phyloP scores from a whole-genome alignment of 2,888 invertebrate genomes.

The Griposia aprilina region DNA sequence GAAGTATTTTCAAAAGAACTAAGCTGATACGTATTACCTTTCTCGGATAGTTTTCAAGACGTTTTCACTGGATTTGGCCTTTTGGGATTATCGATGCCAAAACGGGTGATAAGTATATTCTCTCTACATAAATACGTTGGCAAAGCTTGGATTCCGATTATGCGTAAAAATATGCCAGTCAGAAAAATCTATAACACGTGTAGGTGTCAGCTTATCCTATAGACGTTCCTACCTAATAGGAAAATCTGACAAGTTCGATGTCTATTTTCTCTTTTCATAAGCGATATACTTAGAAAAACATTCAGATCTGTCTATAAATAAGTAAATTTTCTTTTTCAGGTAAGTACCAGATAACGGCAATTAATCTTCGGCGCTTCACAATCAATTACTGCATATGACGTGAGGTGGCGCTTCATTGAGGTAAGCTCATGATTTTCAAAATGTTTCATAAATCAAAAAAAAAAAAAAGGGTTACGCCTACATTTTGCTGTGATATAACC shows the following conservation, averaged over 20 bases:
- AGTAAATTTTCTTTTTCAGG: conserved; percentile 68
- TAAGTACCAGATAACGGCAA: conserved; percentile 65
- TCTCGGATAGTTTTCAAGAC: background rate
- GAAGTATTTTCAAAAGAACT: conserved; percentile 4
- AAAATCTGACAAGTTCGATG: conserved; percentile 8
- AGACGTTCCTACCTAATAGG: conserved; percentile 4
- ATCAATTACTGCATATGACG: conserved; percentile 61
- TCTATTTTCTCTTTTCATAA: conserved; percentile 7
- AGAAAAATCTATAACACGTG: conserved; percentile 23
- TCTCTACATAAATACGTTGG: conserved; percentile 4
- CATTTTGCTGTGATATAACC: conserved; percentile 24
- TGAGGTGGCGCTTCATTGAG: conserved; percentile 56
- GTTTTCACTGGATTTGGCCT: background rate
- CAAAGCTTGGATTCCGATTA: conserved; percentile 26
- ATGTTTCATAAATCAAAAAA: conserved; percentile 55
- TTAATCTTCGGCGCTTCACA: conserved; percentile 60
- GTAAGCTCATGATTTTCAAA: conserved; percentile 58
- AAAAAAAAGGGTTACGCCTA: conserved; percentile 38
- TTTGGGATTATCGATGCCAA: conserved; percentile 6
- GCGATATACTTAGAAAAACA: conserved; percentile 7
- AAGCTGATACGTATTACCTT: background rate
- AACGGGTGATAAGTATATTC: conserved; percentile 21
- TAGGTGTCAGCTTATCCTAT: conserved; percentile 19
- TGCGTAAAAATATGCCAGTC: conserved; percentile 24
- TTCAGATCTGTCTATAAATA: conserved; percentile 45